Conservation (phyloP, 2,888 invertebrate genomes). For the Cephus pulcher region DNA sequence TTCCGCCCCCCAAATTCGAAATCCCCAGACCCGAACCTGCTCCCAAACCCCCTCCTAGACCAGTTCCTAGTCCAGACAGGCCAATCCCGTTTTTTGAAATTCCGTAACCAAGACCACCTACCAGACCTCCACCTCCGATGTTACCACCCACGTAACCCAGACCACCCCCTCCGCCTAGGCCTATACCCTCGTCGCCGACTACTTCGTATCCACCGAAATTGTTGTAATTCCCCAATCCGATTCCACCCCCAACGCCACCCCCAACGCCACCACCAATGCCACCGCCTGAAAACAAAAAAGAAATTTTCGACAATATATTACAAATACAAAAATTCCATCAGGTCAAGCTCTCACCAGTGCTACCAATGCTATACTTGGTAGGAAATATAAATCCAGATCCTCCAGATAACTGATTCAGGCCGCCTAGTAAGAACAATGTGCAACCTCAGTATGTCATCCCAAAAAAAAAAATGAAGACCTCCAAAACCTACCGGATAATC, state of each 20-base stretch:
- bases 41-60: constrained; percentile 8
- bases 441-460: background rate
- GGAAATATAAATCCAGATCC: constrained; percentile 29
- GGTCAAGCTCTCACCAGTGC: constrained; percentile 1
- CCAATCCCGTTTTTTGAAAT: constrained; percentile 20
- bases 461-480: background rate
- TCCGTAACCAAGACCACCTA: constrained; percentile 11
- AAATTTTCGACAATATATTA: background rate
- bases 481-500: background rate
- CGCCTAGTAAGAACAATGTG: background rate
- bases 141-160: constrained; percentile 11
- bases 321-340: background rate
- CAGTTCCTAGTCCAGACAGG: constrained; percentile 17
- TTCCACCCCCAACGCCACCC: constrained; percentile 22
- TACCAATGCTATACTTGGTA: constrained; percentile 29
- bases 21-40: constrained; percentile 7
- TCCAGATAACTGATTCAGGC: background rate
- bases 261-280: constrained; percentile 3
- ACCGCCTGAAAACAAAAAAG: background rate
- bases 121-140: background rate
- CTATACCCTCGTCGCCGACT: background rate
- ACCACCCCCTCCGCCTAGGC: constrained; percentile 15
- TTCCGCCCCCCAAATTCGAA: constrained; percentile 4
- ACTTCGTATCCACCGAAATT: constrained; percentile 14
- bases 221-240: constrained; percentile 10